These are phyloP conservation scores for Mionectes olivaceus DNA, from an alignment of 2,797 vertebrate genomes.

Conservation along the genomic window DNA sequence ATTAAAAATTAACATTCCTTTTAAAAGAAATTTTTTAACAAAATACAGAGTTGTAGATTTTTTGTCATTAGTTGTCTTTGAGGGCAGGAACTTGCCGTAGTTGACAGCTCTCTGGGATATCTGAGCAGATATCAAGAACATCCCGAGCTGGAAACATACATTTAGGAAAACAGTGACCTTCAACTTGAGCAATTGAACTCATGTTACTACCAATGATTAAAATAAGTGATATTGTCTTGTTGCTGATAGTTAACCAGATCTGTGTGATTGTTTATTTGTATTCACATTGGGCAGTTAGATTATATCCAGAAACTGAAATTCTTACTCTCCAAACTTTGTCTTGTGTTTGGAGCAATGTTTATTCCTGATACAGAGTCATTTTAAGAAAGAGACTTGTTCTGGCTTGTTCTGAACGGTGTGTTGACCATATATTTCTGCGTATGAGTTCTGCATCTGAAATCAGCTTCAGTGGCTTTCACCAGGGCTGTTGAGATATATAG, in stretches of 20 bases:
- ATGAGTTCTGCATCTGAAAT: not conserved
- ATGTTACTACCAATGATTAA: not conserved
- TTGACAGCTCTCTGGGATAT: not conserved
- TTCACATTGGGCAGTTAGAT: not conserved
- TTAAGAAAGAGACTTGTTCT: not conserved
- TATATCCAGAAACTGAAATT: not conserved
- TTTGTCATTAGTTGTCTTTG: not conserved
- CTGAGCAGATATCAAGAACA: not conserved
- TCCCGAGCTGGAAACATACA: not conserved
- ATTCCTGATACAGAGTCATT: not conserved
- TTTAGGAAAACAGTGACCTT: not conserved
- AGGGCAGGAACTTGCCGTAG: not conserved
- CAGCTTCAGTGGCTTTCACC: not conserved
- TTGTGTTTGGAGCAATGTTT: not conserved
- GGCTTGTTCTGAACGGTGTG: not conserved
- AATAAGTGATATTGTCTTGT: not conserved
- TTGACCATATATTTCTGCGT: not conserved
- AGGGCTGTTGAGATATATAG: not conserved
- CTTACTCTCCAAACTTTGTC: not conserved
- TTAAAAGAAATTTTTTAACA: not conserved
- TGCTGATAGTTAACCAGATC: not conserved
- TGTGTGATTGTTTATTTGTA: not conserved
- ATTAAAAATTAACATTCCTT: not conserved
- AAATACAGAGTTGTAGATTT: not conserved
- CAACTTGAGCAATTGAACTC: not conserved